These are phyloP conservation scores for Hirtodrosophila cameraria DNA, from an alignment of 2,888 invertebrate species.

Conservation along the genomic window DNA sequence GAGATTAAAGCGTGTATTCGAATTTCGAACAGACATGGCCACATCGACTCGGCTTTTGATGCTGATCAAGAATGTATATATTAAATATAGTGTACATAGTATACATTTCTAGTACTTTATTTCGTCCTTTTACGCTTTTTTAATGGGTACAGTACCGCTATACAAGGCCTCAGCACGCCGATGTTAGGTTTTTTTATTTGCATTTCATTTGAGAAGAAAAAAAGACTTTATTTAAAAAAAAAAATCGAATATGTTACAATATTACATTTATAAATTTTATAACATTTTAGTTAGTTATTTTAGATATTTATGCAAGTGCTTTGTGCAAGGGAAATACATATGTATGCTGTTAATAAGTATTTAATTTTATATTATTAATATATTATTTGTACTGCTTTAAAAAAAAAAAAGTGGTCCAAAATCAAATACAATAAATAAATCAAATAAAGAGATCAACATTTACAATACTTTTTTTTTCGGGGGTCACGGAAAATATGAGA, in stretches of 20 bases:
- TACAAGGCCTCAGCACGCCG: not conserved
- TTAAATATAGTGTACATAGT: no score
- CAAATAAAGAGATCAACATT: slow-evolving; percentile 41
- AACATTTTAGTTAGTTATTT: slow-evolving; percentile 26
- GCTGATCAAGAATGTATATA: no score
- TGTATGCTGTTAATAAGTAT: slow-evolving; percentile 26
- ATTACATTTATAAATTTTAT: slow-evolving; percentile 23
- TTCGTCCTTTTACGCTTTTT: no score
- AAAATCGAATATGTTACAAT: slow-evolving; percentile 3
- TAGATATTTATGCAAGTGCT: slow-evolving; percentile 58
- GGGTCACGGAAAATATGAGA: slow-evolving; percentile 52
- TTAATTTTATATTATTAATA: slow-evolving; percentile 18
- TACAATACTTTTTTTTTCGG: slow-evolving; percentile 50
- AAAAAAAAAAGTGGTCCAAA: slow-evolving; percentile 26
- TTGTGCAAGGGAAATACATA: slow-evolving; percentile 60
- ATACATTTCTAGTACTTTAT: no score
- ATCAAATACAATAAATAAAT: not conserved
- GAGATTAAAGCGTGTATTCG: no score
- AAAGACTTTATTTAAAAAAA: slow-evolving; percentile 50
- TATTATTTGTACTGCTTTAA: slow-evolving; percentile 27
- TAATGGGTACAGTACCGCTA: no score
- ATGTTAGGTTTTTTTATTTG: slow-evolving; percentile 1
- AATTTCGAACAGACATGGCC: no score
- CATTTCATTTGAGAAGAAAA: slow-evolving; percentile 54
- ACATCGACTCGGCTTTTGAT: no score